Percentiles rank a stretch among this genome's conserved stretches.
phyloP scores from a whole-genome alignment of 2,113 vertebrate species.

The Vanacampus margaritifer region DNA sequence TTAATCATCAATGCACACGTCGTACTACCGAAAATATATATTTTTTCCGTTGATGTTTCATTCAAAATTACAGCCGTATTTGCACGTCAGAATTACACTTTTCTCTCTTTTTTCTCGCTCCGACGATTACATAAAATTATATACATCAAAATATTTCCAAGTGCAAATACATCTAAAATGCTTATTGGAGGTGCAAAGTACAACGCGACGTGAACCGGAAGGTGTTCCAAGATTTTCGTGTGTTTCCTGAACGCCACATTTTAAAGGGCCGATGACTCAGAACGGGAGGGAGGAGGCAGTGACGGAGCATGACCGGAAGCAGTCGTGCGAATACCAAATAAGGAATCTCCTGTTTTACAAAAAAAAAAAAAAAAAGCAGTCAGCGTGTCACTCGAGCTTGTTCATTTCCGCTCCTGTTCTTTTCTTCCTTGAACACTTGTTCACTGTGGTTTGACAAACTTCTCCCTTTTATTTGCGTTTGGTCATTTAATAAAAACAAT shows the following conservation, averaged over 20 bases:
- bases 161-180: not conserved
- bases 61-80: not conserved
- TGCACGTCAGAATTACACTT: not conserved
- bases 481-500: not conserved
- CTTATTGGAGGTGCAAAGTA: not conserved
- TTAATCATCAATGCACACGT: not conserved
- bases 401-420: not conserved
- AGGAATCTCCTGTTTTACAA: conserved; percentile 39
- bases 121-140: not conserved
- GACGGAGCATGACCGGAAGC: conserved; percentile 41
- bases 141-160: not conserved
- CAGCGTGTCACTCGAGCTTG: conserved; percentile 15
- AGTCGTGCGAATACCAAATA: conserved; percentile 48
- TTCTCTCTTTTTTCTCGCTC: not conserved
- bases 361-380: not conserved
- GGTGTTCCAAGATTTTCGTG: not conserved
- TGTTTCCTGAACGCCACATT: conserved; percentile 47
- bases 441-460: not conserved
- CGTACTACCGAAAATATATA: not conserved
- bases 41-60: not conserved
- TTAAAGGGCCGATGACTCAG: conserved; percentile 62
- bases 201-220: too few species aligned
- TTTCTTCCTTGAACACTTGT: not conserved
- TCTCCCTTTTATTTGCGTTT: not conserved
- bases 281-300: conserved; percentile 9